phyloP scores from a whole-genome alignment of 2,113 vertebrate species.

The Trochalopteron elliotii region DNA sequence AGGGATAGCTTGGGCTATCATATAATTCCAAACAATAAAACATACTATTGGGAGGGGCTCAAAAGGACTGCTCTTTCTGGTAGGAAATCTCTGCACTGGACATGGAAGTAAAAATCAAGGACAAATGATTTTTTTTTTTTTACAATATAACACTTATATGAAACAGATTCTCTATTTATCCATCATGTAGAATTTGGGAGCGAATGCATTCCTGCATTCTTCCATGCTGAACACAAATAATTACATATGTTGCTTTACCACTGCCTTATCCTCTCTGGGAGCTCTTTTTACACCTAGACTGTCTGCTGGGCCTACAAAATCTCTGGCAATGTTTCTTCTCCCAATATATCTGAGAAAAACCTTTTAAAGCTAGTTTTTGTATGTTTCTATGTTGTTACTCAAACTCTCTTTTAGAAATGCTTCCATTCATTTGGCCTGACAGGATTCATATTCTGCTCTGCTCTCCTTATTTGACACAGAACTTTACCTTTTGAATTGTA shows the following conservation, averaged over 20 bases:
- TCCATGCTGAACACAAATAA: neutral
- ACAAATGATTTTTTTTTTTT: neutral
- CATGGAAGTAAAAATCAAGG: neutral
- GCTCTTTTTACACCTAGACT: neutral
- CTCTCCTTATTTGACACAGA: neutral
- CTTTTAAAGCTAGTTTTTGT: neutral
- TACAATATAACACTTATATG: neutral
- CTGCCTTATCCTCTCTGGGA: neutral
- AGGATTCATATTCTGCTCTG: neutral
- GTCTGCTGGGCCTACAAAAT: neutral
- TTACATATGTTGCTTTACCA: neutral
- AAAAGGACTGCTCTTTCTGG: neutral
- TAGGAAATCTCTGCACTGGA: neutral
- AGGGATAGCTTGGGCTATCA: neutral
- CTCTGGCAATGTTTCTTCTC: neutral
- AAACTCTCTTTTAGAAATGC: neutral
- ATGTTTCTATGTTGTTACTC: neutral
- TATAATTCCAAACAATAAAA: neutral
- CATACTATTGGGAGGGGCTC: neutral
- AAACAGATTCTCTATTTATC: neutral
- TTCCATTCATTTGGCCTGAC: neutral
- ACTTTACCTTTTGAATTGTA: neutral
- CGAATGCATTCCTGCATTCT: fast-evolving
- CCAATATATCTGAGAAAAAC: neutral
- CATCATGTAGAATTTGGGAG: neutral